Evolutionary conservation across 2,888 invertebrate species (phyloP), one percentile per base, ranked within the genome.

Genomic region (Hedya salicella): DNA sequence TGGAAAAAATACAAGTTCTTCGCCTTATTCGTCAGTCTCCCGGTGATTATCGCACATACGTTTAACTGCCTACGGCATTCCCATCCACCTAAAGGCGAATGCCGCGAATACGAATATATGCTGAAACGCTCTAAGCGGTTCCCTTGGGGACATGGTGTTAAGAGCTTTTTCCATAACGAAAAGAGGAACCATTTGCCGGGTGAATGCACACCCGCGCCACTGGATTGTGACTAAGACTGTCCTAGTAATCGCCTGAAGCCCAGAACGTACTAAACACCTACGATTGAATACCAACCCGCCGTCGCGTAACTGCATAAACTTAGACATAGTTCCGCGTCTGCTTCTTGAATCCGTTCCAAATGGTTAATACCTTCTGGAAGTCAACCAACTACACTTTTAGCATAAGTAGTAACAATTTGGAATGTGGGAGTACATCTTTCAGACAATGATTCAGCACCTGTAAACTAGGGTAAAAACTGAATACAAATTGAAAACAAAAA

Each of bases 111-210:
- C 78, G 97, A 97, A 2, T 96, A 97, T 78, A 89, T 98, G 90
- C 93, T 95, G 36, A 88, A 95, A 64, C 94, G 97, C 40, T 95
- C 91, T 60, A 98, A 97, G 91, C 95, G 94, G 76, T 98, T 95
- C 88, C 98, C 98, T n/a, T 98, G 98, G 98, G 96, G 97, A 54
- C 96, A 97, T 79, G 98, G 97, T 44, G 94, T 94, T 73, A 94
- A 95, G 79, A 91, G 94, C n/a, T 87, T 98, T 17, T 97, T 98
- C 93, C 98, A 98, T 91, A 97, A 98, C 83, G 95, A 95, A 6
- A 93, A 94, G 57, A 78, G 86, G 39, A 97, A 97, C 80, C 91
- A 81, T 67, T 70, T 88, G 52, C 88, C 89, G 0, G 87, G 85
- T 8, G 89, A 91, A 69, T 91, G 91, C 73, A 76, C 72, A 62